Evolutionary conservation across 2,113 vertebrate genomes (phyloP).

Genomic region (Anhinga anhinga): DNA sequence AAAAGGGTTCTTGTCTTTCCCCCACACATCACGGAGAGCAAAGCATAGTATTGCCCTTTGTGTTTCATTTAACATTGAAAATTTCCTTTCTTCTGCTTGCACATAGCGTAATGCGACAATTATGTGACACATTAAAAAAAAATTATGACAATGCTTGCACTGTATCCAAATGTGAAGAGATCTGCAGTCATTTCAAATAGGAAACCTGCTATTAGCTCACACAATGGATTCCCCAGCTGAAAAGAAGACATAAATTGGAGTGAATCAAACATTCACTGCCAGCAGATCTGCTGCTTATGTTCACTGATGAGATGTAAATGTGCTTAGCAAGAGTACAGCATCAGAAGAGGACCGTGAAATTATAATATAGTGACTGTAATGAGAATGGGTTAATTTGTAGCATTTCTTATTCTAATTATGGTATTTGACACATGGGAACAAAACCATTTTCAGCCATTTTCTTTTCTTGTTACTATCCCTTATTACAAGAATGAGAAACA

Average conservation of each 20-base stretch:
- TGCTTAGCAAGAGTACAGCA: constrained; percentile 33
- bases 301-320: constrained; percentile 55
- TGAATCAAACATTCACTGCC: neutral
- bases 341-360: constrained; percentile 47
- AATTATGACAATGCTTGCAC: constrained; percentile 5
- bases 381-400: constrained; percentile 64
- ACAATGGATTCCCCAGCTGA: constrained; percentile 36
- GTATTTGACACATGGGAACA: constrained; percentile 36
- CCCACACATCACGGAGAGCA: neutral
- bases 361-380: constrained; percentile 47
- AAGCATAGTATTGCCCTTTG: neutral
- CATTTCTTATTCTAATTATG: constrained; percentile 65
- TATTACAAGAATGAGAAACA: constrained; percentile 51
- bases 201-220: constrained; percentile 43
- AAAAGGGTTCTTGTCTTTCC: neutral
- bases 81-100: neutral
- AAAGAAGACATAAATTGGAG: constrained; percentile 45
- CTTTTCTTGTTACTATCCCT: constrained; percentile 31
- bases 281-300: constrained; percentile 41
- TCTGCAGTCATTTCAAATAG: constrained; percentile 42
- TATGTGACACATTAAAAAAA: constrained; percentile 8
- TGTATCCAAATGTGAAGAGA: constrained; percentile 31
- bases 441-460: constrained; percentile 44
- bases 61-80: neutral
- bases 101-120: neutral